These are phyloP conservation scores for Nemapogon koenigi DNA, from an alignment of 2,888 invertebrate species.

Conservation along the genomic window DNA sequence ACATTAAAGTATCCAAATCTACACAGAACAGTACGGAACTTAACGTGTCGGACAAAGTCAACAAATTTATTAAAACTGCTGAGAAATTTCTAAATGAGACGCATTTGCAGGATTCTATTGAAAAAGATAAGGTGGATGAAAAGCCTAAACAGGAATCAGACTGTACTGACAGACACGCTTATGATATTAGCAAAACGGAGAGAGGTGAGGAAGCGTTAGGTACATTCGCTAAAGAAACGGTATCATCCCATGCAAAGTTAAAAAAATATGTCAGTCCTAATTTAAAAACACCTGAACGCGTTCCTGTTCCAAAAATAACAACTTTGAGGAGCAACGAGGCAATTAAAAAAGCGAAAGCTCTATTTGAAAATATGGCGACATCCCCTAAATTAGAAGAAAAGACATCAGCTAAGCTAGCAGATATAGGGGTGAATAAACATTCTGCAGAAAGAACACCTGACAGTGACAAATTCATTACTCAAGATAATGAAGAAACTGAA, in stretches of 20 bases:
- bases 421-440: slow-evolving; percentile 52
- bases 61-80: slow-evolving; percentile 68
- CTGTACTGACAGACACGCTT: slow-evolving; percentile 10
- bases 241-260: slow-evolving; percentile 29
- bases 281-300: slow-evolving; percentile 27
- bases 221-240: slow-evolving; percentile 28
- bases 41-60: slow-evolving; percentile 70
- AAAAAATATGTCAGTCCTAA: slow-evolving; percentile 28
- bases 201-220: slow-evolving; percentile 21
- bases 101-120: slow-evolving; percentile 13
- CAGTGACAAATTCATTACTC: too few species aligned
- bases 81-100: slow-evolving; percentile 55
- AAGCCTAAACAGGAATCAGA: slow-evolving; percentile 15
- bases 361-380: slow-evolving; percentile 71
- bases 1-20: slow-evolving; percentile 51
- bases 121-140: slow-evolving; percentile 20
- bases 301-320: slow-evolving; percentile 39
- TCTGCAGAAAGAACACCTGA: too few species aligned
- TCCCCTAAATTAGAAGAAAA: slow-evolving; percentile 33
- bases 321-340: slow-evolving; percentile 66
- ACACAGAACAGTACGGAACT: slow-evolving; percentile 63
- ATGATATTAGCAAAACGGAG: slow-evolving; percentile 19
- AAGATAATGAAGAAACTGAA: too few species aligned
- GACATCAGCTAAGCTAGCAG: slow-evolving; percentile 41
- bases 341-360: slow-evolving; percentile 73